Base-by-base conservation (phyloP, 2,888 invertebrate genomes). In the Drosophila gaucha region DNA sequence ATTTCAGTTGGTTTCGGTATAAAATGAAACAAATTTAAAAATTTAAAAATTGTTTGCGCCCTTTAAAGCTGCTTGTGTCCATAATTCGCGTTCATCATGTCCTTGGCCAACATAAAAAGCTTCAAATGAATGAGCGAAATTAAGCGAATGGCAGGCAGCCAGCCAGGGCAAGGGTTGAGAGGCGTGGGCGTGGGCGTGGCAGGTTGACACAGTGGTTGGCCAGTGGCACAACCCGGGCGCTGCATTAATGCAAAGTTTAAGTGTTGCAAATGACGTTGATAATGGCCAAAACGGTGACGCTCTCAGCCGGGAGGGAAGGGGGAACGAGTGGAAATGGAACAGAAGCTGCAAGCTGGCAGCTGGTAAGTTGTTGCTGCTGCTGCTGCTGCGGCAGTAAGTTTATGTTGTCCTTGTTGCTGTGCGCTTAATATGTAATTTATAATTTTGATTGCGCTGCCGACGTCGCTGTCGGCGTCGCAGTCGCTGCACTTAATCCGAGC, bases 221-320 rank as follows among this genome's bases (percentile, higher is more conserved):
- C 68, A 64, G 38, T 57, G 72, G 52, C 46, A 52, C 51, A 54
- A 35, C 54, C 54, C 50, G 39, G 57, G 52, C 52, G 52, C 74
- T 67, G 77, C 69, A 79, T 85, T 82, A 82, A 85, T 82, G 83
- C 85, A 77, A 74, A 82, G 79, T 82, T 79, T 77, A 82, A 82
- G 80, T 82, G 86, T 67, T 78, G 79, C 86, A 82, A 82, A 82
- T 82, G 80, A 82, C 83, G 83, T 73, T 82, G 80, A 79, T 82
- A 85, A 82, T 85, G 86, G 74, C 43, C 71, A 63, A 44, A 60
- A 49, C 62, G 64, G 39, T 67, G 67, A 47, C 39, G 54, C 43
- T 24, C 31, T 2, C 6, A 6, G 28, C 6, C 30, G 16, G 2
- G 18, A 1, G 9, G 36, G 0, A 6, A 9, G 39, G 18, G 8